phyloP scores from a whole-genome alignment of 2,113 vertebrate species.

The Typhlomys cinereus region DNA sequence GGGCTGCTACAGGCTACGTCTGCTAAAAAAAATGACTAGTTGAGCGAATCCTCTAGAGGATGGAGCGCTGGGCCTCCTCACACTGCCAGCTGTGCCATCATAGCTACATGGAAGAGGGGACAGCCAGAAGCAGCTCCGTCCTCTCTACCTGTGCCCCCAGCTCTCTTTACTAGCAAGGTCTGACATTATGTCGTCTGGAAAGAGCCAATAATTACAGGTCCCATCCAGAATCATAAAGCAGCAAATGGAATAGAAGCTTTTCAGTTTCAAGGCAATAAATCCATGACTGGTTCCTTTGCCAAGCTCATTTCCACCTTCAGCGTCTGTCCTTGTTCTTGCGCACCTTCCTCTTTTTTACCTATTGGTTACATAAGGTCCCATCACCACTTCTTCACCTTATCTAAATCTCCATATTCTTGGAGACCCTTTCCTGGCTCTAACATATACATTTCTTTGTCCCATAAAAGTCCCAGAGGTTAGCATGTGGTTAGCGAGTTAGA shows the following conservation, averaged over 20 bases:
- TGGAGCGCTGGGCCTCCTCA: too few species aligned
- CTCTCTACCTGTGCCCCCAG: not conserved
- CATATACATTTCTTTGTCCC: not conserved
- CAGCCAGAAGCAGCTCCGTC: not conserved
- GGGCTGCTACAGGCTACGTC: not conserved
- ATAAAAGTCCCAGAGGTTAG: not conserved
- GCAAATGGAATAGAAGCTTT: not conserved
- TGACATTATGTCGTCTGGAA: not conserved
- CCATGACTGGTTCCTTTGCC: not conserved
- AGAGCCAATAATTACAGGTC: not conserved
- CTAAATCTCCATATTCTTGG: not conserved
- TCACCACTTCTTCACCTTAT: not conserved
- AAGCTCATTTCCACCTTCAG: not conserved
- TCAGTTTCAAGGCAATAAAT: not conserved
- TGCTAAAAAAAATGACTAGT: not conserved
- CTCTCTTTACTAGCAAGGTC: not conserved
- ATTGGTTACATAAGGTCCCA: not conserved
- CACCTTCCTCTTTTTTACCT: too few species aligned
- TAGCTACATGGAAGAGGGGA: not conserved
- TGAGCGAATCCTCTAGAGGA: not conserved
- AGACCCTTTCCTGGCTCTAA: not conserved
- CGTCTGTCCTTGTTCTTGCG: not conserved
- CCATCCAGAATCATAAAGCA: not conserved
- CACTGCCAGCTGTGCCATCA: fast-evolving
- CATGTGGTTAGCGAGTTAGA: not conserved